Evolutionary conservation across 2,888 invertebrate genomes (phyloP), one percentile per base, ranked within the genome.

Genomic region (Urechis unicinctus): DNA sequence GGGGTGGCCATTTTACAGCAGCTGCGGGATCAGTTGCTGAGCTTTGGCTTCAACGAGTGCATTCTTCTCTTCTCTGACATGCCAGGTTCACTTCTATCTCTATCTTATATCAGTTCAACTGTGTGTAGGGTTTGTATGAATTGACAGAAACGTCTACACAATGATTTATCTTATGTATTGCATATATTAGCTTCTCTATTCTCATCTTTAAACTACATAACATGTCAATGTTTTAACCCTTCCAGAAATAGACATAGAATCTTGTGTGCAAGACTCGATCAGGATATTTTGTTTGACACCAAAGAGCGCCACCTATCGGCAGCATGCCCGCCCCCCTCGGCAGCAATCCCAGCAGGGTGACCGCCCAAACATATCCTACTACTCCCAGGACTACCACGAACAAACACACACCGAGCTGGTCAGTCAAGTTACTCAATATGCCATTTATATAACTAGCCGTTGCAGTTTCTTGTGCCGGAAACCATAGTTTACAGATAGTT

Each of bases 31-130:
- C 66, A 72, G 31, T 69, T 78, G 5, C 82, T 98, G 2, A 84
- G 85, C 4, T 93, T 91, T 0, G 94, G 94, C 9, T 98, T 98
- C 79, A 98, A 98, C 77, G 98, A 98, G 75, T 97, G 97, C 74
- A 98, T 98, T 66, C 81, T 98, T 42, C 81, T 97, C 25, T 98
- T 98, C 80, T 96, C 96, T n/a, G 97, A 98, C 81, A 83, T 98
- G 71, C 97, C 97, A 64, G 83, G 83, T 82, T 13, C 36, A 9
- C 36, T n/a, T n/a, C n/a, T n/a, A n/a, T n/a, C n/a, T n/a, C n/a
- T n/a, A n/a, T n/a, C n/a, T n/a, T n/a, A n/a, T n/a, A n/a, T n/a
- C n/a, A n/a, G n/a, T n/a, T n/a, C n/a, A n/a, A n/a, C n/a, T n/a
- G n/a, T n/a, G n/a, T n/a, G n/a, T n/a, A n/a, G n/a, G n/a, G n/a